Base-by-base conservation (phyloP, 2,113 vertebrate species). In the Ptilonorhynchus violaceus region DNA sequence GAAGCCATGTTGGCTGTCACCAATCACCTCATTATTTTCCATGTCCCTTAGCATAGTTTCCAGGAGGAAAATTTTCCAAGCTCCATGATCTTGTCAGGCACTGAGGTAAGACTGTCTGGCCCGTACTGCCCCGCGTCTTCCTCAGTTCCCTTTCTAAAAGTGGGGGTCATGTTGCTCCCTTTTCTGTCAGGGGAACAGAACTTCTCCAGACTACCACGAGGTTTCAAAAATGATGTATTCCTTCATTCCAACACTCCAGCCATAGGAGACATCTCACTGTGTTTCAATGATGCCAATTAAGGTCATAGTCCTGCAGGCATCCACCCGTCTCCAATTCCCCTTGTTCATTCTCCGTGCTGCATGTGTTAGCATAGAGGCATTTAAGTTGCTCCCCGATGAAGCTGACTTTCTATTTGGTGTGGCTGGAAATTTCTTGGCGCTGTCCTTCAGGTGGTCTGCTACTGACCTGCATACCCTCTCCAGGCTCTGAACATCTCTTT, bases 201-300 rank as follows among this genome's bases (percentile, higher is more conserved):
- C 8, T 59, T 81, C 19, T 59, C 6, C 0, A 0, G 17, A 56
- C 11, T 64, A 31, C 31, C 52, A 28, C 2, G 17, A 58, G 6
- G 42, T 80, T 49, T 80, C 42, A 49, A 42, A 35, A 31, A 33
- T 7, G 31, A 73, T 20, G 15, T 44, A 73, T 37, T 72, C 42
- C 31, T 73, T 35, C 27, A 58, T 50, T 42, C 44, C 44, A 88
- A 44, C 22, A 28, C 22, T 11, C 18, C 11, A 73, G 19, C 52
- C 23, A 16, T 3, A 74, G 33, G 15, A 66, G 52, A 52, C 8
- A 8, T 59, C 18, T 15, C 31, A n/a, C 33, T 24, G 22, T 33
- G 53, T 67, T 39, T 81, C 44, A 7, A 13, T 33, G 15, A 52
- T 17, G 7, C 9, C 28, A 74, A 2, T 13, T 52, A 20, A 52